A percentile compares a stretch with the other conserved stretches of the same genome.
Evolutionary conservation across 2,797 vertebrate genomes (phyloP).

Genomic region (Micropoecilia bifurca): DNA sequence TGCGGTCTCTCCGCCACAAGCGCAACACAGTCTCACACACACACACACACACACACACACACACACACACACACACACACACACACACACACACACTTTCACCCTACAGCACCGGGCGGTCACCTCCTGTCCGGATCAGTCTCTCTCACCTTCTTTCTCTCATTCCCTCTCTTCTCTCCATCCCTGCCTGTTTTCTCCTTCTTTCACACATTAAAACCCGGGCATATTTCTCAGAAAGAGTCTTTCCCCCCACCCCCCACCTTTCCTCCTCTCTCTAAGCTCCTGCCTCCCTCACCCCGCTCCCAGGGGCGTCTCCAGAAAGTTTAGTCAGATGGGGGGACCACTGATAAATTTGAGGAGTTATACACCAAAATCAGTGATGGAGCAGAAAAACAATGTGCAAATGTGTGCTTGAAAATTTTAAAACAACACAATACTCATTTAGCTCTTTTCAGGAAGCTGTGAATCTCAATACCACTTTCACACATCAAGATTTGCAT

Average conservation of each 20-base stretch:
- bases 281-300: conserved; percentile 13
- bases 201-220: not conserved
- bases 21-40: not conserved
- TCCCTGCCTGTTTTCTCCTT: not conserved
- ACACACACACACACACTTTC: conserved; percentile 3
- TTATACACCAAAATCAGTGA: not conserved
- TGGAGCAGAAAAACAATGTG: not conserved
- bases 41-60: not conserved
- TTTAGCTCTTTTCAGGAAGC: not conserved
- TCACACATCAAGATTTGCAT: not conserved
- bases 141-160: conserved; percentile 8
- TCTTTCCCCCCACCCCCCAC: not conserved
- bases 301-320: not conserved
- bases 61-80: not conserved
- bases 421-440: not conserved
- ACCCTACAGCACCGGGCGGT: conserved; percentile 31
- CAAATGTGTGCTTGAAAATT: not conserved
- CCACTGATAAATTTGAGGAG: not conserved
- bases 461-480: not conserved
- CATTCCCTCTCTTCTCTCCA: conserved; percentile 10
- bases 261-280: not conserved
- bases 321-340: not conserved
- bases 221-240: not conserved
- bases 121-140: conserved; percentile 44
- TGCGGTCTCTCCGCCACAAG: conserved; percentile 40